phyloP scores from a whole-genome alignment of 1,140 invertebrate species.

The Palaemon carinicauda region DNA sequence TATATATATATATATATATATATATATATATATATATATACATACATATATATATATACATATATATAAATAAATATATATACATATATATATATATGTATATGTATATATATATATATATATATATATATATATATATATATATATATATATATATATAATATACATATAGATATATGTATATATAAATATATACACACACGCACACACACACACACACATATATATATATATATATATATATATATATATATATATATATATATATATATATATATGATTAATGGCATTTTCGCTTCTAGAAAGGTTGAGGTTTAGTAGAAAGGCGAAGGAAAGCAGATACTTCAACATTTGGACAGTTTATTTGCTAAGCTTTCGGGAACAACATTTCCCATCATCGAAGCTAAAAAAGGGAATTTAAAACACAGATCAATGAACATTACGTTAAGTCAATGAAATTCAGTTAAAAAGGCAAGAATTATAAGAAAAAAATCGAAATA shows the following conservation, averaged over 20 bases:
- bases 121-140: neutral
- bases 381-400: no score
- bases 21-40: neutral
- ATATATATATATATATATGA: neutral
- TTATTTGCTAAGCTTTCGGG: no score
- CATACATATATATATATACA: neutral
- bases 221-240: neutral
- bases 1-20: neutral
- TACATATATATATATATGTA: neutral
- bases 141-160: neutral
- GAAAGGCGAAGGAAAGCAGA: no score
- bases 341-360: no score
- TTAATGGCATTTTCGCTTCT: no score
- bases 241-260: neutral
- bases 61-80: neutral
- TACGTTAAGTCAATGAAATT: no score
- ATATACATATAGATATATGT: neutral
- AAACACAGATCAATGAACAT: no score
- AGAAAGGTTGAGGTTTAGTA: no score
- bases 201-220: no score
- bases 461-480: no score
- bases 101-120: neutral
- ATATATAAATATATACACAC: neutral
- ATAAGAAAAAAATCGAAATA: no score
- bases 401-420: no score